Evolutionary conservation across 1,140 invertebrate species (phyloP), one percentile per base, ranked within the genome.

Genomic region (Megalonaias nervosa): DNA sequence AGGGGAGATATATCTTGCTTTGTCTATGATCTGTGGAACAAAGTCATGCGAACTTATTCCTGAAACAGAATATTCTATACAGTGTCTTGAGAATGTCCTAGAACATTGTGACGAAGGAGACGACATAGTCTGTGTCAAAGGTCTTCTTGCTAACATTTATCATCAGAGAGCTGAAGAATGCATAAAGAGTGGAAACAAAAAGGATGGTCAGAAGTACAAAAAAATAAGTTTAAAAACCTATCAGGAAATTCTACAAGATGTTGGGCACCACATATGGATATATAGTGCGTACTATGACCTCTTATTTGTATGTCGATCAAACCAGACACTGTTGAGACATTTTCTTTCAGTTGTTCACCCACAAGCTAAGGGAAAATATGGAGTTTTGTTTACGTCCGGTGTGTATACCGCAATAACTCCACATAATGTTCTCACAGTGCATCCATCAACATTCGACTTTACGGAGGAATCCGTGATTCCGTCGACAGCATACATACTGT

Each of bases 281-380:
- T 26, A 61, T 64, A 17, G 31, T 56, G 71, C 64, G 56, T 73
- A 73, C 55, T 73, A 65, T 62, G 66, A 73, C 17, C n/a, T 73
- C 1, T 48, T 73, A 15, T 66, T 5, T 48, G 6, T 11, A 48
- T 48, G 9, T 48, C 6, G 11, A 48, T 6, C 6, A 6, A 48
- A 4, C 38, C 6, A 6, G 11, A 48, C 38, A 48, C 38, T 48
- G 38, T 11, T 48, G 11, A 48, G 38, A 48, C 38, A 48, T 48
- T 48, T 48, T 48, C 11, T 48, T 48, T 48, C 6, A 11, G 11
- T 48, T 6, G 38, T 48, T 6, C 6, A 48, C 38, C 38, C 38
- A 48, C 38, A 48, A 48, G 38, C 6, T 48, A 4, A 48, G 6
- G 38, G 38, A 48, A 48, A 48, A 48, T 6, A 48, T 6, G 11